Conservation (phyloP, 1,140 invertebrate genomes). For the Tetranychus cinnabarinus region DNA sequence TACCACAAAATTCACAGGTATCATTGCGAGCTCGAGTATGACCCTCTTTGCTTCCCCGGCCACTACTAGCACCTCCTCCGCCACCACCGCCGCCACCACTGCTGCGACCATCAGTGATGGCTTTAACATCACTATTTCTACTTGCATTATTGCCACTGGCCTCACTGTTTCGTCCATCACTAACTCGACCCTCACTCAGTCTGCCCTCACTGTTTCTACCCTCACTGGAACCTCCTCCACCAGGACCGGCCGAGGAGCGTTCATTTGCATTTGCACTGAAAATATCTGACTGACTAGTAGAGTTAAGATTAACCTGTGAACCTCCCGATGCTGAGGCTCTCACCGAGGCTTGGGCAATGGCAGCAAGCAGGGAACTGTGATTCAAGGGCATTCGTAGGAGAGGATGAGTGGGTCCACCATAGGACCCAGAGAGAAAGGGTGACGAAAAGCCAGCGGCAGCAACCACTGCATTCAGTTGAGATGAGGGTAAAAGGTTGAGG, state of each 20-base stretch:
- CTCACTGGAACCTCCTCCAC: background rate
- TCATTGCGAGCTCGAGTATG: constrained; percentile 42
- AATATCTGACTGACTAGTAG: background rate
- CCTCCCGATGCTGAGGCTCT: no score
- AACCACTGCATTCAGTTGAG: no score
- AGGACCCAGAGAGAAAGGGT: no score
- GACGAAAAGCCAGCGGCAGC: no score
- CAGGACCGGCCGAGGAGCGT: constrained; percentile 5
- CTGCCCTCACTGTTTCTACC: constrained; percentile 1
- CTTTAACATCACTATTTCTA: background rate
- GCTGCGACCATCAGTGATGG: background rate
- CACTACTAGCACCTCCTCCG: constrained; percentile 13
- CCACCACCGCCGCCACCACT: background rate
- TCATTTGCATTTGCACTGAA: background rate
- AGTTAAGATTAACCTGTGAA: background rate
- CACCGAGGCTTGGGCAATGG: no score
- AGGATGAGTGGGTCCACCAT: no score
- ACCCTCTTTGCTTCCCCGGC: constrained; percentile 22
- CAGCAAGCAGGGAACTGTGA: no score
- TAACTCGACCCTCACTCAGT: background rate
- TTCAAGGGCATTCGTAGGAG: no score
- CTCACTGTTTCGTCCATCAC: background rate
- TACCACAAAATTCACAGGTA: constrained; percentile 92
- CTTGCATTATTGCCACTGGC: no score
- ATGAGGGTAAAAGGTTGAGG: background rate